A percentile compares a stretch with the other conserved stretches of the same genome.
Evolutionary conservation across 2,113 vertebrate genomes (phyloP).

Genomic region (Urocitellus parryii): DNA sequence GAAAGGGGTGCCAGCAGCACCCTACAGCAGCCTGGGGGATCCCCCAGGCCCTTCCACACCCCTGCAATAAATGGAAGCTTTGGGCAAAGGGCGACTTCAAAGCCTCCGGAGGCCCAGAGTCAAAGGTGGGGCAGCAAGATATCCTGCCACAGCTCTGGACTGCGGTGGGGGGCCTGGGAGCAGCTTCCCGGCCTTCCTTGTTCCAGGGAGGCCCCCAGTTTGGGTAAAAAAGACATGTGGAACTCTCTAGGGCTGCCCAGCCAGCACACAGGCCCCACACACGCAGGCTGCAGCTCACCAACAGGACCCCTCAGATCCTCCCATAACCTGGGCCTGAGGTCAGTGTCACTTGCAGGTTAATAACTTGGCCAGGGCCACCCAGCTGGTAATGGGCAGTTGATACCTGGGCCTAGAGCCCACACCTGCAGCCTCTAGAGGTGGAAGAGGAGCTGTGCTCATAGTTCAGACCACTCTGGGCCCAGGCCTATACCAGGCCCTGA

Average conservation of each 20-base stretch:
- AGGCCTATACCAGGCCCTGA: neutral
- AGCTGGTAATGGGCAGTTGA: accelerated
- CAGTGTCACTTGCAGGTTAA: too few relatives aligned
- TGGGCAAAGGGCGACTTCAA: conserved; percentile 42
- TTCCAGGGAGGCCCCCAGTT: neutral
- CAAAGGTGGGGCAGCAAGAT: conserved; percentile 58
- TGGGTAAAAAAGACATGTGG: neutral
- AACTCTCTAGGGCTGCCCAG: neutral
- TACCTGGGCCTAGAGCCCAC: neutral
- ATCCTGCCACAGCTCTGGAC: neutral
- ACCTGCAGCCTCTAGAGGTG: neutral
- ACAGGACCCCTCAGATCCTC: neutral
- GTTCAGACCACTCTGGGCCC: accelerated
- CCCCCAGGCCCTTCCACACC: neutral
- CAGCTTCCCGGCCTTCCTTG: neutral
- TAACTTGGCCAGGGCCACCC: neutral
- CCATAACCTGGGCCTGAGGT: neutral
- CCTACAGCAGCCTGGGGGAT: neutral
- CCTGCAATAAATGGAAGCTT: conserved; percentile 28
- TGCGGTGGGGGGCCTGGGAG: neutral
- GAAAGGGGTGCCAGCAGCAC: neutral
- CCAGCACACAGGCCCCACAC: too few relatives aligned
- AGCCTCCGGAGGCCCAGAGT: neutral
- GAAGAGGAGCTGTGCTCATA: neutral
- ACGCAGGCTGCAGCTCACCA: neutral